Evolutionary conservation across 2,888 invertebrate genomes (phyloP), one percentile per base, ranked within the genome.

Genomic region (Heliconius charithonia): DNA sequence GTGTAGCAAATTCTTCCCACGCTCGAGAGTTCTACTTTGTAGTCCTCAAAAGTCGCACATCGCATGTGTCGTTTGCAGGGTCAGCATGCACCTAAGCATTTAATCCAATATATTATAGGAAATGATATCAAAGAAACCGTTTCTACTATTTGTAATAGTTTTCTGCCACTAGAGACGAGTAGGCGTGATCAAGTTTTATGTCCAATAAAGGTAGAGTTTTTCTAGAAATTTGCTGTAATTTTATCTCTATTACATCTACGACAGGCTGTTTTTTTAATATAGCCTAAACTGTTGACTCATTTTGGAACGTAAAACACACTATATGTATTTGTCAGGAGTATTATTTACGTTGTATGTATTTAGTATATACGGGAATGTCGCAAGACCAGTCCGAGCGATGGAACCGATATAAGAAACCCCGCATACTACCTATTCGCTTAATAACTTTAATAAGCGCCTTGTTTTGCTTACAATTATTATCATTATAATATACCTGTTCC

Each of bases 341-440:
- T 77, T 77, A 45, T 75, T 79, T 56, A 83, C 83, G 84, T 83
- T 59, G n/a, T n/a, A 59, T 83, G 85, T 83, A 69, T 69, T 69
- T 41, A 85, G 85, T 83, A 84, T 86, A 85, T 84, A 83, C 83
- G 89, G 89, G 93, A 93, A 93, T 93, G 93, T 88, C 84, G 93
- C 88, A 87, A 85, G 87, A 92, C 92, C 87, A 90, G 92, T 93
- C 89, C 82, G 84, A 83, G 82, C 86, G 86, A 86, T 85, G 85
- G 87, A 87, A 85, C 84, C 86, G 89, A 89, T 88, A 90, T 89
- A 77, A 69, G 16, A 41, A 37, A 45, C 63, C 41, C 29, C 63
- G 41, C 65, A 77, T 25, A 27, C 41, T 41, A 41, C 67, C 7
- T 78, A 80, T 45, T 19, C 63, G 75, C 59, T 69, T 78, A 73